A percentile compares a stretch with the other conserved stretches of the same genome.
Conservation (phyloP, 2,113 vertebrate species). For the Coptodon bakossiorum region DNA sequence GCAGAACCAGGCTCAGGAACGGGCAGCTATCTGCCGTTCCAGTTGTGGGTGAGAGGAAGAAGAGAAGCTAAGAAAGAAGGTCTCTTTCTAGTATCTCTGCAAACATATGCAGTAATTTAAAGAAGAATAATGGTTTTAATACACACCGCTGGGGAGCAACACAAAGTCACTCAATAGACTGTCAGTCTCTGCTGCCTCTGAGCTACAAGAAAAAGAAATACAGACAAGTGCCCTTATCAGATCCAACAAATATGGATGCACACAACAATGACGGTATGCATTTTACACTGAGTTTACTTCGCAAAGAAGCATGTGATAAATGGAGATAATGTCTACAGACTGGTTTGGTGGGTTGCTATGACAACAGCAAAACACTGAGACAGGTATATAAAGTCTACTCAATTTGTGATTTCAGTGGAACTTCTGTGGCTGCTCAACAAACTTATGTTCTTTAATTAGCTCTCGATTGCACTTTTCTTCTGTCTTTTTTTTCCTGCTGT, state of each 20-base stretch:
- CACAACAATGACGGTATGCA: fast-evolving
- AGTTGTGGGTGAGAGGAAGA: background rate
- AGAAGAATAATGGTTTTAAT: background rate
- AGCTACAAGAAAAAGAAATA: constrained; percentile 6
- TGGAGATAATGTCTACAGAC: fast-evolving
- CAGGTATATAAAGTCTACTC: background rate
- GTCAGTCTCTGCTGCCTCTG: constrained; percentile 40
- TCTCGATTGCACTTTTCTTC: background rate
- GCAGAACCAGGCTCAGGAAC: background rate
- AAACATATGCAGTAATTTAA: background rate
- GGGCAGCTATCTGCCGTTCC: fast-evolving
- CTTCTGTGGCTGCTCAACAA: background rate
- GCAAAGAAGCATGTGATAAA: background rate
- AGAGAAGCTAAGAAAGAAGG: background rate
- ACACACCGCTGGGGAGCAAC: constrained; percentile 46
- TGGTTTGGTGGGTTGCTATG: background rate
- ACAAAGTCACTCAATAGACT: constrained; percentile 56
- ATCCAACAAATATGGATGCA: background rate
- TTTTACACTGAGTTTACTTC: background rate
- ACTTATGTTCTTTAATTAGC: background rate
- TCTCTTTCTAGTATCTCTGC: background rate
- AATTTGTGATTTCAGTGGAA: background rate
- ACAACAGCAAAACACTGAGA: fast-evolving
- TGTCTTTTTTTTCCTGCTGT: background rate
- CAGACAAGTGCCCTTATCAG: background rate